These are phyloP conservation scores for Laticauda colubrina DNA, from an alignment of 2,113 vertebrate species.

Conservation along the genomic window DNA sequence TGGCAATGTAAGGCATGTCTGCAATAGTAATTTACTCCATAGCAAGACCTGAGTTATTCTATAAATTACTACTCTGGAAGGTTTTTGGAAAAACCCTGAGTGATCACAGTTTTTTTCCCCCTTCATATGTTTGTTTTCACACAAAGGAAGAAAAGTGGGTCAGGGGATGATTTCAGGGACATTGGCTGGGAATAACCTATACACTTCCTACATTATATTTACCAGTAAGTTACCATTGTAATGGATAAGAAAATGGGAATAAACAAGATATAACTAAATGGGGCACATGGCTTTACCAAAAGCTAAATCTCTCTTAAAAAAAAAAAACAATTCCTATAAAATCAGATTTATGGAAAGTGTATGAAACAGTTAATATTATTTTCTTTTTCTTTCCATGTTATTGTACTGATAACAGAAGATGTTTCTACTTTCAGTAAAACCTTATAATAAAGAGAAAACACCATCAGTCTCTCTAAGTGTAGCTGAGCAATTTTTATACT, in stretches of 20 bases:
- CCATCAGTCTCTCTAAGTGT: background rate
- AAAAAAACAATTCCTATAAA: background rate
- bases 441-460: background rate
- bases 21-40: background rate
- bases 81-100: background rate
- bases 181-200: background rate
- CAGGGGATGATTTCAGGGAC: background rate
- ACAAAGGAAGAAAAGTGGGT: background rate
- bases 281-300: background rate
- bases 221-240: background rate
- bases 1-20: background rate
- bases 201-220: background rate
- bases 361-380: background rate
- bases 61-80: background rate
- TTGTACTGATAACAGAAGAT: background rate
- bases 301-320: background rate
- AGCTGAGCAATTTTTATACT: background rate
- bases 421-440: background rate
- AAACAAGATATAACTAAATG: background rate
- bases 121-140: background rate
- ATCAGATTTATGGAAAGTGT: background rate
- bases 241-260: background rate
- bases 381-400: background rate
- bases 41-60: background rate
- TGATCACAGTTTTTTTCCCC: background rate